Evolutionary conservation across 1,140 invertebrate species (phyloP).

Genomic region (Heliconius congener): DNA sequence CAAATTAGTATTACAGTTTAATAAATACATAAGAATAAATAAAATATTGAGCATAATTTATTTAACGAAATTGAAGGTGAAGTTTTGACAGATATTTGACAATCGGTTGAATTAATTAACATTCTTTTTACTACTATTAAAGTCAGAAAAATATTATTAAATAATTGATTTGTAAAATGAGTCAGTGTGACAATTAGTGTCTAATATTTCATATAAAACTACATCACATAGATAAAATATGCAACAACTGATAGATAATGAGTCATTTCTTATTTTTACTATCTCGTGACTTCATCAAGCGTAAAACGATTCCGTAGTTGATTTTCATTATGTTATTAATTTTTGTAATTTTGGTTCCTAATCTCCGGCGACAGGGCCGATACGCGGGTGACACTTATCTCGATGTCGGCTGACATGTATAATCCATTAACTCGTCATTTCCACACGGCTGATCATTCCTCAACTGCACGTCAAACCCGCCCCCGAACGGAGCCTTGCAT

Average conservation of each 20-base stretch:
- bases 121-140: neutral
- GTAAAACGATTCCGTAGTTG: conserved; percentile 63
- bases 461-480: conserved; percentile 73
- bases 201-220: neutral
- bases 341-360: conserved; percentile 76
- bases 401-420: conserved; percentile 76
- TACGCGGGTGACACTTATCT: conserved; percentile 76
- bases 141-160: neutral
- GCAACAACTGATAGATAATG: conserved; percentile 26
- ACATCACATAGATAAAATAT: conserved; percentile 1
- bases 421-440: conserved; percentile 81
- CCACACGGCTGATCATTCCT: conserved; percentile 77
- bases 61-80: neutral
- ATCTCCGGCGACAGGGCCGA: conserved; percentile 71
- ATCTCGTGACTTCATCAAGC: conserved; percentile 57
- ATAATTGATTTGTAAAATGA: neutral
- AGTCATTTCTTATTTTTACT: conserved; percentile 41
- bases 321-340: conserved; percentile 77
- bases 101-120: neutral
- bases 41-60: neutral
- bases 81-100: neutral
- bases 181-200: neutral
- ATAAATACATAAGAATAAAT: neutral
- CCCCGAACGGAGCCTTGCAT: conserved; percentile 63
- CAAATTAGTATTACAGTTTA: neutral